Percentiles rank a stretch among this genome's conserved stretches.
Evolutionary conservation across 2,797 vertebrate genomes (phyloP).

Genomic region (Acipenser oxyrinchus): DNA sequence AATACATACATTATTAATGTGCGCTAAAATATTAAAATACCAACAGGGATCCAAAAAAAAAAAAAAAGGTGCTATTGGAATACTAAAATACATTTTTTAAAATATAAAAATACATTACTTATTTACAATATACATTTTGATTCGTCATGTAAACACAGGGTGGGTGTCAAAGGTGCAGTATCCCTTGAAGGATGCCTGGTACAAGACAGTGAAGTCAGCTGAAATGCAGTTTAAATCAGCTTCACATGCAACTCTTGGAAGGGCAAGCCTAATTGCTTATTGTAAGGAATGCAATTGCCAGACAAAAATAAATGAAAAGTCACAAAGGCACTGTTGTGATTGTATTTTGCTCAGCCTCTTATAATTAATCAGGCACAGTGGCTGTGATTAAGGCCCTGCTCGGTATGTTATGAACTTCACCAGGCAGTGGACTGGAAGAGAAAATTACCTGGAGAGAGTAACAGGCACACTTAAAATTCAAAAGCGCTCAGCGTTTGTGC

Average conservation of each 20-base stretch:
- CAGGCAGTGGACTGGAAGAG: background rate
- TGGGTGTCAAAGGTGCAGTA: background rate
- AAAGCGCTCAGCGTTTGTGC: background rate
- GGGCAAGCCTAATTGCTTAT: background rate
- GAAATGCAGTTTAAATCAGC: background rate
- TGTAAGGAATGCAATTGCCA: background rate
- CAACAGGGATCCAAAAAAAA: conserved; percentile 37
- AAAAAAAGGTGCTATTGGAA: background rate
- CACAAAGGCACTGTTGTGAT: background rate
- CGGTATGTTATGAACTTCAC: background rate
- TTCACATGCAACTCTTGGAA: background rate
- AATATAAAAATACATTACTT: conserved; percentile 55
- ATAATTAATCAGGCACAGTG: background rate
- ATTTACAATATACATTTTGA: conserved; percentile 45
- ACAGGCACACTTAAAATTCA: background rate
- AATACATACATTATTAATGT: conserved; percentile 27
- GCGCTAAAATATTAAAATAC: conserved; percentile 42
- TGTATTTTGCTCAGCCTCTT: background rate
- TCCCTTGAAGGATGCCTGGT: no score
- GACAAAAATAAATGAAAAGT: background rate
- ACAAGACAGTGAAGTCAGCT: background rate
- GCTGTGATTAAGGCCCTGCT: background rate
- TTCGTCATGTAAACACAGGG: conserved; percentile 27
- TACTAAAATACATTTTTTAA: conserved; percentile 29
- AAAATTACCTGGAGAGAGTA: no score